phyloP scores from a whole-genome alignment of 2,888 invertebrate species.

The Epiperipatus broadwayi region DNA sequence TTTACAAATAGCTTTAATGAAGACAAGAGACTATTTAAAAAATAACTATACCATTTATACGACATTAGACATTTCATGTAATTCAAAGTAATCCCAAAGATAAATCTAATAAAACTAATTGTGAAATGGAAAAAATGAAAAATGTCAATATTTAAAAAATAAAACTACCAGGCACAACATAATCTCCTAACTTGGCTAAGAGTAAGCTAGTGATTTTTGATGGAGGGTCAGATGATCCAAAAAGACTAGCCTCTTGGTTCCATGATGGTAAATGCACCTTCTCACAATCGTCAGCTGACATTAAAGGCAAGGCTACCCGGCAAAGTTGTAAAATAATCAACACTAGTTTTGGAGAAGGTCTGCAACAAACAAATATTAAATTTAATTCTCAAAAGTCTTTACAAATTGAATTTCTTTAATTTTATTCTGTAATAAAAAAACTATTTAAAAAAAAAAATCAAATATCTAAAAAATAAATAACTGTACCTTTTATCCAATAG shows the following conservation, averaged over 20 bases:
- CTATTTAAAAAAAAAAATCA: background rate
- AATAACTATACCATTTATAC: too few species aligned
- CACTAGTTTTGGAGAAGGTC: slow-evolving; percentile 28
- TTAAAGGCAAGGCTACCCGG: slow-evolving; percentile 27
- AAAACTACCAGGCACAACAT: slow-evolving; percentile 26
- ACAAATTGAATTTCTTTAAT: too few species aligned
- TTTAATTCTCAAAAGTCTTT: too few species aligned
- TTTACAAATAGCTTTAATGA: too few species aligned
- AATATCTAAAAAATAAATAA: slow-evolving; percentile 14
- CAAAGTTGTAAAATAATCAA: slow-evolving; percentile 28
- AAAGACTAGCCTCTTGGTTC: slow-evolving; percentile 20
- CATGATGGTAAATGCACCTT: slow-evolving; percentile 26
- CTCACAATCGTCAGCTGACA: slow-evolving; percentile 25
- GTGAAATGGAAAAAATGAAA: too few species aligned
- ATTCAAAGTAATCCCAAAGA: too few species aligned
- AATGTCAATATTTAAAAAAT: background rate
- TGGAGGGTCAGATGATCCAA: slow-evolving; percentile 24
- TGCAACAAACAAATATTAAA: too few species aligned
- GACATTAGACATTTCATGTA: too few species aligned
- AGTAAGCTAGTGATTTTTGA: slow-evolving; percentile 27
- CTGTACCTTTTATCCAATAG: slow-evolving; percentile 28
- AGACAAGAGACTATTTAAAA: too few species aligned
- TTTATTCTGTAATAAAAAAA: background rate
- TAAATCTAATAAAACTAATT: too few species aligned
- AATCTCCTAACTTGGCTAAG: slow-evolving; percentile 29